A percentile compares a stretch with the other conserved stretches of the same genome.
Evolutionary conservation across 2,113 vertebrate genomes (phyloP).

Genomic region (Toxostoma redivivum): DNA sequence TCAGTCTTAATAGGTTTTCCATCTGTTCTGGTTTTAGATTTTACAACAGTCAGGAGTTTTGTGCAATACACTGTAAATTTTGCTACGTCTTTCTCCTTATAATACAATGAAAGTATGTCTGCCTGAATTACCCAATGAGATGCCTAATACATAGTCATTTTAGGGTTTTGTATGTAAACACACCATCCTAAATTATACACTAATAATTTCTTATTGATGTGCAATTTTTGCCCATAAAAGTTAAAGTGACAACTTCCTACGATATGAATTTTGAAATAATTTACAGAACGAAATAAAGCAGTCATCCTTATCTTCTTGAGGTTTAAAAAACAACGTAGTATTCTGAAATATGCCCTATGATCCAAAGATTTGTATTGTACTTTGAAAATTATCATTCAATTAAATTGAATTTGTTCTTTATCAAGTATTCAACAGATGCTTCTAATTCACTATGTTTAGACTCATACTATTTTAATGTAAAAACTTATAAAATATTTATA

Average conservation of each 20-base stretch:
- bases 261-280: not conserved
- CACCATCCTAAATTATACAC: not conserved
- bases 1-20: not conserved
- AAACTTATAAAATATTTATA: slow-evolving; percentile 69
- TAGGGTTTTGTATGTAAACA: not conserved
- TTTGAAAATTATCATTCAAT: slow-evolving; percentile 38
- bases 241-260: not conserved
- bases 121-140: not conserved
- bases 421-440: slow-evolving; percentile 54
- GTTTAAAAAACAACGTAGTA: not conserved
- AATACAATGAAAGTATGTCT: not conserved
- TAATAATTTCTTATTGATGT: not conserved
- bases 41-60: not conserved
- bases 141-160: not conserved
- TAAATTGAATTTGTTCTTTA: slow-evolving; percentile 54
- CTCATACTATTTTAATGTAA: slow-evolving; percentile 69
- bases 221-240: not conserved
- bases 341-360: not conserved
- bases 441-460: slow-evolving; percentile 35
- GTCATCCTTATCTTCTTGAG: not conserved
- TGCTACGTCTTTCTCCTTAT: not conserved
- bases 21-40: not conserved
- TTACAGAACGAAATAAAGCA: not conserved
- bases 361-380: not conserved
- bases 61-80: not conserved